Evolutionary conservation across 2,888 invertebrate species (phyloP), one percentile per base, ranked within the genome.

Genomic region (Caenorhabditis wallacei): DNA sequence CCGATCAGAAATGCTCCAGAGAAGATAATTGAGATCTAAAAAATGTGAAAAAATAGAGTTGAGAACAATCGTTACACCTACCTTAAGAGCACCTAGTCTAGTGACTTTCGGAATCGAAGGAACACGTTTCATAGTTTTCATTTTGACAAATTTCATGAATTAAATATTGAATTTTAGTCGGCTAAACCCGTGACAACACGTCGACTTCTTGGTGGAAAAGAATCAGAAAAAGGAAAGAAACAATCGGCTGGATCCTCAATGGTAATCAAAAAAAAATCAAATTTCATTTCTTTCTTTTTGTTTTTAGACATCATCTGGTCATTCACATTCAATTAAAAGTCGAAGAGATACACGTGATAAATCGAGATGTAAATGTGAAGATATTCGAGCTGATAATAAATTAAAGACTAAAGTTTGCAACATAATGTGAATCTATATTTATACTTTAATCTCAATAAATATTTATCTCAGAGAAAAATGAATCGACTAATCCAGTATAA

Each of bases 371-470:
- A 84, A 80, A 56, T 86, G 86, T 37, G 88, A 88, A 30, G 86
- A 84, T 16, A 84, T 88, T 20, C 69, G 88, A 64, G 70, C 57
- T 8, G 86, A 88, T 75, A 80, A 82, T 16, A 84, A 80, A 48
- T 64, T 86, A 35, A 88, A 88, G 70, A 88, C 88, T 1, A 88
- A 88, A 82, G 86, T 87, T n/a, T 83, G 84, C 72, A 64, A 22
- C 18, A 79, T 82, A 4, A 79, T 79, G 82, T 82, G 57, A 69
- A 43, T 3, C 20, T 30, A 30, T 30, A 30, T 30, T 30, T 30
- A 30, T 30, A 30, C 30, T 30, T 30, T 30, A 8, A 30, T 30
- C 26, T 40, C 26, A 61, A 40, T 61, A 40, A 37, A 37, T 13
- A 40, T 51, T 46, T 64, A 26, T 24, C n/a, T 2, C 10, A 13